Percentiles rank a stretch among this genome's conserved stretches.
Conservation (phyloP, 64 coral and sea anemone genomes). For the Anthopleura sola region DNA sequence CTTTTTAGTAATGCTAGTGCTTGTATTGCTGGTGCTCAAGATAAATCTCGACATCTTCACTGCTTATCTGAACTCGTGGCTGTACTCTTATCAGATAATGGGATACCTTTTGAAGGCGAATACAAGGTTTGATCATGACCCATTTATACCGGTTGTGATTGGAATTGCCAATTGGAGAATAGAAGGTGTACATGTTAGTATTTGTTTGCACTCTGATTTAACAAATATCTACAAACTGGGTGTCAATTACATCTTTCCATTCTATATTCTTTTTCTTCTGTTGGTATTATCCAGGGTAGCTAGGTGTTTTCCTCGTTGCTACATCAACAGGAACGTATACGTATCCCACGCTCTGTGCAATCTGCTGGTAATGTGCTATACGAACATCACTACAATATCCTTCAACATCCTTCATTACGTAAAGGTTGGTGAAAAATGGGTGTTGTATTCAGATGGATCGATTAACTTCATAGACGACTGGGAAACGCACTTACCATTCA, state of each 20-base stretch:
- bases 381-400: slow-evolving; percentile 78
- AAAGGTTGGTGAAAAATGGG: slow-evolving; percentile 31
- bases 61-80: slow-evolving; percentile 61
- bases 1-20: slow-evolving; percentile 26
- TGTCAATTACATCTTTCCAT: slow-evolving; percentile 67
- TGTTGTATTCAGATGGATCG: slow-evolving; percentile 69
- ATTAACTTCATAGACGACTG: slow-evolving; percentile 64
- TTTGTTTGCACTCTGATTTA: slow-evolving; percentile 58
- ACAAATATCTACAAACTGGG: slow-evolving; percentile 76
- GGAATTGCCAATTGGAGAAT: slow-evolving; percentile 61
- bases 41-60: slow-evolving; percentile 75
- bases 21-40: slow-evolving; percentile 59
- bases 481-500: slow-evolving; percentile 69
- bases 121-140: slow-evolving; percentile 52
- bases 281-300: slow-evolving; percentile 59
- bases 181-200: neutral
- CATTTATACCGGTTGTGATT: slow-evolving; percentile 50
- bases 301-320: slow-evolving; percentile 50
- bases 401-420: slow-evolving; percentile 78
- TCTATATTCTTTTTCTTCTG: slow-evolving; percentile 57
- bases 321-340: slow-evolving; percentile 85
- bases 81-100: slow-evolving; percentile 84
- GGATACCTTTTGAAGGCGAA: slow-evolving; percentile 55
- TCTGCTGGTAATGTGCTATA: slow-evolving; percentile 78
- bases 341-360: slow-evolving; percentile 66